Evolutionary conservation across 2,888 invertebrate genomes (phyloP).

Genomic region (Temnothorax ravouxi): DNA sequence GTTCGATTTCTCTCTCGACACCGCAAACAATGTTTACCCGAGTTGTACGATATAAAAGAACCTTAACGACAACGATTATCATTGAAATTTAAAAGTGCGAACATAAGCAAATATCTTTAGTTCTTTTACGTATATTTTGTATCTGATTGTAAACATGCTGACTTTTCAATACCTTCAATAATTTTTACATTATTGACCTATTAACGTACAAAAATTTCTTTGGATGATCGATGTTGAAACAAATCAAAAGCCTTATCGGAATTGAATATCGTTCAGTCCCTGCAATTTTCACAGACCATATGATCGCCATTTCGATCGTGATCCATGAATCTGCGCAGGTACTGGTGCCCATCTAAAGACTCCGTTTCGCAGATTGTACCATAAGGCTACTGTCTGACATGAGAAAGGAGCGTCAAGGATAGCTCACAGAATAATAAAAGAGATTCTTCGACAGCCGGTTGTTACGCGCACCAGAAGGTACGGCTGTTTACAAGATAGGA

Average conservation of each 20-base stretch:
- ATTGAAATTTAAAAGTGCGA: not conserved
- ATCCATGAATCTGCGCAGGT: conserved; percentile 63
- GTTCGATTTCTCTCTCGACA: conserved; percentile 3
- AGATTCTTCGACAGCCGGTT: conserved; percentile 57
- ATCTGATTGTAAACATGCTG: too few relatives aligned
- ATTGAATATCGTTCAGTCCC: conserved; percentile 55
- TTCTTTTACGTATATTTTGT: not conserved
- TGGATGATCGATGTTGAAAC: not conserved
- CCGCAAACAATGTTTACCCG: not conserved
- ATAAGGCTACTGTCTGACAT: conserved; percentile 58
- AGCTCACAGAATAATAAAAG: conserved; percentile 42
- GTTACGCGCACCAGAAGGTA: conserved; percentile 54
- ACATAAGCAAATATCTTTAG: not conserved
- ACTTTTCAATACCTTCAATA: not conserved
- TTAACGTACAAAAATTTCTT: not conserved
- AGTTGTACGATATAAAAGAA: not conserved
- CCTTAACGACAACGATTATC: not conserved
- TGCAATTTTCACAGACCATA: conserved; percentile 46
- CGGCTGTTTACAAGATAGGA: conserved; percentile 29
- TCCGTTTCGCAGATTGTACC: conserved; percentile 67
- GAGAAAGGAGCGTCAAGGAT: conserved; percentile 52
- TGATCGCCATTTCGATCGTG: conserved; percentile 58
- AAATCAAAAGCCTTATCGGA: conserved; percentile 59
- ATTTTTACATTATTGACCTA: not conserved
- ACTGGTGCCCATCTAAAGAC: conserved; percentile 43